Percentiles rank a stretch among this genome's conserved stretches.
Conservation (phyloP, 2,888 invertebrate species). For the Fragum whitleyi region DNA sequence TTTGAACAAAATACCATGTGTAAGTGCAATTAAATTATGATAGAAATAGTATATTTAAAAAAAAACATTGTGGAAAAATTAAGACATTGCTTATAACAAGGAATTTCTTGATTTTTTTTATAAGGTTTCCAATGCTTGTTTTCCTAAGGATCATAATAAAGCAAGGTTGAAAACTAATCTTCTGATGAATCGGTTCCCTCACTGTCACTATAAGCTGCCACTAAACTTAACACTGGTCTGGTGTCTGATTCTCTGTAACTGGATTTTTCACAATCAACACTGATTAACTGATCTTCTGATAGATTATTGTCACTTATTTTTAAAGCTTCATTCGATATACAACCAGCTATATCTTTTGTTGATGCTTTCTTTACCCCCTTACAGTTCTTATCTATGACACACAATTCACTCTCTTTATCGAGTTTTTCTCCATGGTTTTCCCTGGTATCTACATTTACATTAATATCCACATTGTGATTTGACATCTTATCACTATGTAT, state of each 20-base stretch:
- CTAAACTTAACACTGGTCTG: slow-evolving; percentile 39
- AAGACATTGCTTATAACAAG: too few species aligned
- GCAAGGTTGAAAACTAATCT: too few species aligned
- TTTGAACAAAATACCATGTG: too few species aligned
- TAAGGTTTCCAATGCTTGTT: too few species aligned
- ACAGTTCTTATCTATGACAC: not conserved
- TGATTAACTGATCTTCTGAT: not conserved
- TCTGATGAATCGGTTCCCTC: slow-evolving; percentile 41
- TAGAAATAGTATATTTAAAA: too few species aligned
- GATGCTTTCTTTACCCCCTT: not conserved
- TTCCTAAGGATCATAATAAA: too few species aligned
- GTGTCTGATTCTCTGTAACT: not conserved
- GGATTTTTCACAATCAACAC: not conserved
- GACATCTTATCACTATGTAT: not conserved
- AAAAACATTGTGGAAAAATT: too few species aligned
- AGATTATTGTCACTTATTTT: too few species aligned
- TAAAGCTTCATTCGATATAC: too few species aligned
- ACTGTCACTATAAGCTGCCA: slow-evolving; percentile 52
- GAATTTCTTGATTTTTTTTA: too few species aligned
- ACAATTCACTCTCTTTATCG: not conserved
- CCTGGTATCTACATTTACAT: not conserved
- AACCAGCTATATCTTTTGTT: not conserved
- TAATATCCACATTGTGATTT: not conserved
- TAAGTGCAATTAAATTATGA: too few species aligned
- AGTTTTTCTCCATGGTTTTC: not conserved